phyloP scores from a whole-genome alignment of 2,797 vertebrate genomes.

The Artibeus lituratus region DNA sequence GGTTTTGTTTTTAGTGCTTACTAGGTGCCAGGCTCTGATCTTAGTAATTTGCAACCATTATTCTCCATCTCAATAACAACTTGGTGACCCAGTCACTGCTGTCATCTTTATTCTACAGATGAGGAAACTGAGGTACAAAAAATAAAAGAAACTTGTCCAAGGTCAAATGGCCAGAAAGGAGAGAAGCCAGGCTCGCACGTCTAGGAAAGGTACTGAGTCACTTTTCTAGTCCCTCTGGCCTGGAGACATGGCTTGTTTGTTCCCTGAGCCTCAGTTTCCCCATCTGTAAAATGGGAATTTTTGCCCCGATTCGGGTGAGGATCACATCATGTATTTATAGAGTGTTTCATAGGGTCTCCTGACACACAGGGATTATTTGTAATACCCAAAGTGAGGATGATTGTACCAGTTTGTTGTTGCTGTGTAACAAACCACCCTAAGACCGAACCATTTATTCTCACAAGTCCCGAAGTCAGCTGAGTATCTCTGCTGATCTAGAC shows the following conservation, averaged over 20 bases:
- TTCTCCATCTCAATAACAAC: too few species aligned
- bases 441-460: neutral
- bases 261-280: neutral
- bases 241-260: neutral
- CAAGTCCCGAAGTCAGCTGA: neutral
- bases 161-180: neutral
- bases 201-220: neutral
- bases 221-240: neutral
- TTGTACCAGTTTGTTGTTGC: neutral
- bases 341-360: neutral
- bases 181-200: neutral
- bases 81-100: fast-evolving
- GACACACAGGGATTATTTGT: neutral
- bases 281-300: neutral
- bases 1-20: neutral
- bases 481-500: neutral
- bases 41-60: neutral
- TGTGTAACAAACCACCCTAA: neutral
- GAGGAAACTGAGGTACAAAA: neutral
- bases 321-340: neutral
- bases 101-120: neutral
- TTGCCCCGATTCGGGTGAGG: neutral
- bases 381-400: neutral
- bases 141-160: neutral
- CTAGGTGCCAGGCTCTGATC: neutral